Evolutionary conservation across 2,888 invertebrate genomes (phyloP).

Genomic region (Acleris cristana): DNA sequence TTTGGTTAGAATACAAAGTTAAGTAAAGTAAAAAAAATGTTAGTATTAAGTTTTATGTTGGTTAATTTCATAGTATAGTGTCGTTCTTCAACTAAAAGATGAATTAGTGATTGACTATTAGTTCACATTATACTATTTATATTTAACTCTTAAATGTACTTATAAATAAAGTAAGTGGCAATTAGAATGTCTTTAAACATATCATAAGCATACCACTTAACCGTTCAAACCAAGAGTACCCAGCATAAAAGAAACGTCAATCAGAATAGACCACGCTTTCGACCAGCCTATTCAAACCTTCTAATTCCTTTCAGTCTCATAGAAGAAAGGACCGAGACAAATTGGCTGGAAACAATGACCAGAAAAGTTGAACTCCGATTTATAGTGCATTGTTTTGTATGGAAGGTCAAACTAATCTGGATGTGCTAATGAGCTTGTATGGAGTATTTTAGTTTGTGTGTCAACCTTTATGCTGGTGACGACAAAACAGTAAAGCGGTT

Average conservation of each 20-base stretch:
- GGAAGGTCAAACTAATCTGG: not conserved
- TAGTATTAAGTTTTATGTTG: too few relatives aligned
- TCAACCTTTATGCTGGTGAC: conserved; percentile 18
- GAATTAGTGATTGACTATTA: too few relatives aligned
- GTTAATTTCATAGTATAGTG: too few relatives aligned
- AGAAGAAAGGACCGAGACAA: conserved; percentile 2
- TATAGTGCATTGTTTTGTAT: too few relatives aligned
- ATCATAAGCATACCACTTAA: not conserved
- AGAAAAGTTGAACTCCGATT: not conserved
- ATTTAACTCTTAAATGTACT: too few relatives aligned
- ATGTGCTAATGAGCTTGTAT: conserved; percentile 2
- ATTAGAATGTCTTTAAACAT: too few relatives aligned
- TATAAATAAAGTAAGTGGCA: too few relatives aligned
- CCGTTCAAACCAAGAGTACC: not conserved
- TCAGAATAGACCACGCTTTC: conserved; percentile 15
- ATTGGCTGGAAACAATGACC: not conserved
- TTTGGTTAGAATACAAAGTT: too few relatives aligned
- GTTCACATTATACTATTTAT: too few relatives aligned
- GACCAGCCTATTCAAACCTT: conserved; percentile 3
- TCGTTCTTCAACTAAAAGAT: too few relatives aligned
- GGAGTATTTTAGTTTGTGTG: conserved; percentile 22
- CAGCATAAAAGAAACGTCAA: conserved; percentile 7
- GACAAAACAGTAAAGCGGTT: conserved; percentile 16
- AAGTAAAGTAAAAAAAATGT: too few relatives aligned
- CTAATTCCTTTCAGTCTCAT: not conserved